phyloP scores from a whole-genome alignment of 1,140 invertebrate genomes.

The Heliothis virescens region DNA sequence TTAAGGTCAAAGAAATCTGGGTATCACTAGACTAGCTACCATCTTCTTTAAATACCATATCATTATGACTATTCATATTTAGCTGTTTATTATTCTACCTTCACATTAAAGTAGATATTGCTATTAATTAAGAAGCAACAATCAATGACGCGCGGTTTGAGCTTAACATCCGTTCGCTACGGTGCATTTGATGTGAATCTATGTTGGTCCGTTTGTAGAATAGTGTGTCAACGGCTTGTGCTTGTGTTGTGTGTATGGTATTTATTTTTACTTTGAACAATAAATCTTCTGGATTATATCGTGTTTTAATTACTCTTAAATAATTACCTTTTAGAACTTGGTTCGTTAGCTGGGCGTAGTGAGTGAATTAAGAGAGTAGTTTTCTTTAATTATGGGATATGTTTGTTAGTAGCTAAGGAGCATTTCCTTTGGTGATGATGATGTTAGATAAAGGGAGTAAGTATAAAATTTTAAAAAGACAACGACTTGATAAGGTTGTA shows the following conservation, averaged over 20 bases:
- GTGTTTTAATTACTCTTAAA: conserved; percentile 18
- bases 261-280: conserved; percentile 27
- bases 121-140: conserved; percentile 2
- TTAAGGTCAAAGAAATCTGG: too few species aligned
- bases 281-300: conserved; percentile 6
- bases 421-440: too few species aligned
- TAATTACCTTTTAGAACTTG: too few species aligned
- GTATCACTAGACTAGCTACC: too few species aligned
- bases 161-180: conserved; percentile 14
- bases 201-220: conserved; percentile 28
- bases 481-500: too few species aligned
- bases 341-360: background rate
- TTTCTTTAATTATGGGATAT: too few species aligned
- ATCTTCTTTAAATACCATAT: too few species aligned
- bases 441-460: too few species aligned
- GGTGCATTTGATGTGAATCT: conserved; percentile 34
- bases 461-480: too few species aligned
- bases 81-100: background rate
- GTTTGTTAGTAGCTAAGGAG: too few species aligned
- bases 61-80: too few species aligned
- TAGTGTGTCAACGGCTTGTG: conserved; percentile 20
- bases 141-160: background rate
- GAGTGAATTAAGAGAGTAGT: background rate
- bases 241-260: conserved; percentile 11
- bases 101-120: background rate